Conservation (phyloP, 2,888 invertebrate species). For the Lysandra coridon region DNA sequence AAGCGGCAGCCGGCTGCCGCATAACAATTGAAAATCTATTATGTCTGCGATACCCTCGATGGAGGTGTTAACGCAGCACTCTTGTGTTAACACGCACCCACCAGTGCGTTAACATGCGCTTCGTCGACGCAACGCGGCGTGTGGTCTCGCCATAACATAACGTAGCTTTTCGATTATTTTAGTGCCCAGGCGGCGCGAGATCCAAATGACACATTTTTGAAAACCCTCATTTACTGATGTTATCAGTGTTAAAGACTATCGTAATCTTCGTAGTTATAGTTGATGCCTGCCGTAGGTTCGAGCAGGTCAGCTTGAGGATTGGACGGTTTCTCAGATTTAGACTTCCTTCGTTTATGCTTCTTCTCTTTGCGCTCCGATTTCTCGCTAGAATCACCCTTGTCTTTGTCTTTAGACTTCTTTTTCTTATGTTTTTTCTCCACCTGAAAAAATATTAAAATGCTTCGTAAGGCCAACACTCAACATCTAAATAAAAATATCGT, state of each 20-base stretch:
- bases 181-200: neutral
- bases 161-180: neutral
- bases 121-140: neutral
- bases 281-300: conserved; percentile 54
- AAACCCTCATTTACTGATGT: neutral
- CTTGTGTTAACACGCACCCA: no score
- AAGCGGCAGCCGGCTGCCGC: no score
- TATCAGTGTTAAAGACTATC: conserved; percentile 60
- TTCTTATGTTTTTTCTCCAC: conserved; percentile 76
- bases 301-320: conserved; percentile 72
- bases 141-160: no score
- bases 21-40: no score
- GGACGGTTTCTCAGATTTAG: conserved; percentile 62
- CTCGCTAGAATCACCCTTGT: conserved; percentile 74
- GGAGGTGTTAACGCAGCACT: no score
- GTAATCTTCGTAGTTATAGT: conserved; percentile 65
- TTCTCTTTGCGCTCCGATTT: conserved; percentile 78
- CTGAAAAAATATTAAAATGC: neutral
- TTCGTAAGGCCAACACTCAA: no score
- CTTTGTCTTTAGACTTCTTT: conserved; percentile 77
- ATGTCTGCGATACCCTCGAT: no score
- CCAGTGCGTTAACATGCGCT: neutral
- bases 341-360: conserved; percentile 79
- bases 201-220: neutral
- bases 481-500: no score